phyloP scores from a whole-genome alignment of 2,888 invertebrate genomes.

The Zeuzera pyrina region DNA sequence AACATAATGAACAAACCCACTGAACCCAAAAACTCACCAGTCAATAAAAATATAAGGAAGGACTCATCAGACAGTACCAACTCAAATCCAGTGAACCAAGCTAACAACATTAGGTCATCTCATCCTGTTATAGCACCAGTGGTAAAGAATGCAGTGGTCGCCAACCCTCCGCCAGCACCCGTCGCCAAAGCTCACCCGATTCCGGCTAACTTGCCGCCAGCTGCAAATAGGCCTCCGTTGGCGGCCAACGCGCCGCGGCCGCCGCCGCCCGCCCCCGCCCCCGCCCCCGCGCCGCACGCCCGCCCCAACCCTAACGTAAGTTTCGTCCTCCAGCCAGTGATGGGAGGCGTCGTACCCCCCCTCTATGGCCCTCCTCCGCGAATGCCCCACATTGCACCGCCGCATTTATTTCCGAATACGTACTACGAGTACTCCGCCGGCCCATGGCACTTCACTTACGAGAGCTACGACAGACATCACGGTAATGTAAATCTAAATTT shows the following conservation, averaged over 20 bases:
- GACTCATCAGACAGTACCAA: slow-evolving; percentile 16
- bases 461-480: slow-evolving; percentile 43
- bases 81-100: too few relatives aligned
- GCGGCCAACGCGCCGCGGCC: slow-evolving; percentile 12
- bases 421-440: slow-evolving; percentile 49
- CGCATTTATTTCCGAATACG: slow-evolving; percentile 44
- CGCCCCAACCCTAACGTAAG: slow-evolving; percentile 57
- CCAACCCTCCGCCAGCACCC: slow-evolving; percentile 12
- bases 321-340: slow-evolving; percentile 55
- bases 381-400: slow-evolving; percentile 24
- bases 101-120: slow-evolving; percentile 6
- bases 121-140: slow-evolving; percentile 12
- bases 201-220: slow-evolving; percentile 22
- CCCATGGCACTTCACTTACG: slow-evolving; percentile 62
- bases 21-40: slow-evolving; percentile 29
- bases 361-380: slow-evolving; percentile 34
- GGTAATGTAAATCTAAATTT: slow-evolving; percentile 54
- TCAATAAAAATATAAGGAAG: slow-evolving; percentile 23
- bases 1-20: slow-evolving; percentile 28
- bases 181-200: slow-evolving; percentile 24
- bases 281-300: slow-evolving; percentile 15
- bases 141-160: slow-evolving; percentile 15
- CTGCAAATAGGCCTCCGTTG: slow-evolving; percentile 21
- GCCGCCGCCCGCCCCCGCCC: slow-evolving; percentile 16
- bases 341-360: slow-evolving; percentile 39